Conservation (phyloP, 2,888 invertebrate genomes). For the Chrysolina americana region DNA sequence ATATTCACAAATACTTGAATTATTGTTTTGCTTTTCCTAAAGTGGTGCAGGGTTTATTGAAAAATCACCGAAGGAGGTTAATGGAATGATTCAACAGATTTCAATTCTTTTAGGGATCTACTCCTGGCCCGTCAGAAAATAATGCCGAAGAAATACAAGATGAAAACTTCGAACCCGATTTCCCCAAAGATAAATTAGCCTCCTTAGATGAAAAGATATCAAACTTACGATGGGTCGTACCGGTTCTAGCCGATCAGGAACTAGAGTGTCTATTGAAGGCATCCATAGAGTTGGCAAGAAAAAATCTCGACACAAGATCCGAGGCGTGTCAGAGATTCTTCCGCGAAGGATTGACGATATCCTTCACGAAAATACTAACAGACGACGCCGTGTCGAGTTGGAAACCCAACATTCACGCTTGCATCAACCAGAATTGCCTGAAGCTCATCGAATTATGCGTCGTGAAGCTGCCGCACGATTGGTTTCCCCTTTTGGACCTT, state of each 20-base stretch:
- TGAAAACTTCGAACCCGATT: conserved; percentile 76
- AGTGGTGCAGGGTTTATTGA: no score
- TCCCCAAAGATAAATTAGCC: conserved; percentile 90
- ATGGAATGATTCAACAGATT: no score
- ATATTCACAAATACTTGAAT: no score
- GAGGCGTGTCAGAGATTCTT: conserved; percentile 95
- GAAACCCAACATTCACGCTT: conserved; percentile 97
- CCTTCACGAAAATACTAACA: conserved; percentile 96
- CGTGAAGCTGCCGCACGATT: conserved; percentile 89
- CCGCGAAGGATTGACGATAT: conserved; percentile 92
- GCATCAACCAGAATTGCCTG: conserved; percentile 94
- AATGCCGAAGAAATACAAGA: conserved; percentile 61
- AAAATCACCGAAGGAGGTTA: no score
- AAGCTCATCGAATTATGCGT: conserved; percentile 94
- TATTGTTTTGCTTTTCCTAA: no score
- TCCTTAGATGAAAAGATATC: conserved; percentile 97
- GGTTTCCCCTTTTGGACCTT: conserved; percentile 92
- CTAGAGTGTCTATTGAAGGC: conserved; percentile 92
- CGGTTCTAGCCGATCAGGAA: conserved; percentile 96
- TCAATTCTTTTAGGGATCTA: conserved; percentile 50
- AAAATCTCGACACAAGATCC: conserved; percentile 91
- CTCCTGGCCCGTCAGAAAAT: conserved; percentile 59
- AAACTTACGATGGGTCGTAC: conserved; percentile 96
- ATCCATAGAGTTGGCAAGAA: conserved; percentile 88
- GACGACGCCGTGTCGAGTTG: conserved; percentile 98